Conservation (phyloP, 2,888 invertebrate genomes). For the Stegophylla sp. region DNA sequence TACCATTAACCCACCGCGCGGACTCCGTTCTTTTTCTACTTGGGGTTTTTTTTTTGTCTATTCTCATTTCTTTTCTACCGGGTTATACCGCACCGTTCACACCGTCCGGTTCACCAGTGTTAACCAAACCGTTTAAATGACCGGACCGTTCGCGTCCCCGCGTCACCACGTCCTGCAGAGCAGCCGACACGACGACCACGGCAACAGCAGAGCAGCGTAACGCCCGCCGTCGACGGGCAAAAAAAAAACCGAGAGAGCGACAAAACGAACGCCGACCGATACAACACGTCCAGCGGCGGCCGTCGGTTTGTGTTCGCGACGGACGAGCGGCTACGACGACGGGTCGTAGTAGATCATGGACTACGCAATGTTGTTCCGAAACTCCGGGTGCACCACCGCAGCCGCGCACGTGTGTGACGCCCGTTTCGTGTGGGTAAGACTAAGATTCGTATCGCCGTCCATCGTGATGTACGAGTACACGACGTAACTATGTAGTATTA, state of each 20-base stretch:
- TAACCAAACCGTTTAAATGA: slow-evolving; percentile 50
- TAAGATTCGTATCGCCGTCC: background rate
- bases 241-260: background rate
- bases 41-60: background rate
- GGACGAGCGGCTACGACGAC: background rate
- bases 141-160: slow-evolving; percentile 17
- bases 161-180: no score
- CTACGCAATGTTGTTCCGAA: background rate
- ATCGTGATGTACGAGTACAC: no score
- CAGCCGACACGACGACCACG: background rate
- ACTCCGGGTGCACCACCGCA: background rate
- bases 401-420: slow-evolving; percentile 10
- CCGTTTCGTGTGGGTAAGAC: slow-evolving; percentile 48
- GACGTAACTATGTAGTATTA: no score
- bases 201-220: no score
- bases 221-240: background rate
- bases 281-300: background rate
- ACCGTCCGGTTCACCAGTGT: slow-evolving; percentile 36
- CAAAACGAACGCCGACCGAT: background rate
- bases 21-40: background rate
- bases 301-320: background rate
- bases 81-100: background rate
- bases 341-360: no score
- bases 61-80: background rate
- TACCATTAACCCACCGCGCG: background rate